These are phyloP conservation scores for Astur gentilis DNA, from an alignment of 2,113 vertebrate species.

Conservation along the genomic window DNA sequence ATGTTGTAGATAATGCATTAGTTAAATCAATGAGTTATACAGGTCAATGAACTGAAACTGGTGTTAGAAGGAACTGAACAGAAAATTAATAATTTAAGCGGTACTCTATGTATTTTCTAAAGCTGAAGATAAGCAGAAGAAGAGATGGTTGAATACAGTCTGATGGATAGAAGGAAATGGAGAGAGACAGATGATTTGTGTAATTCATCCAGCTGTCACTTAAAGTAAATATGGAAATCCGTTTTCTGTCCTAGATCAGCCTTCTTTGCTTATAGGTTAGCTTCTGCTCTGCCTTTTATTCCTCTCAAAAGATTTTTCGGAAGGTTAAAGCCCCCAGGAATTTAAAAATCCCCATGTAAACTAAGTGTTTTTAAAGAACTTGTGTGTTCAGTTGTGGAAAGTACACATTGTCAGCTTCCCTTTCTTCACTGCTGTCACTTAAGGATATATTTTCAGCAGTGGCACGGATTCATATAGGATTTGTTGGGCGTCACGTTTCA, in stretches of 20 bases:
- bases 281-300: conserved; percentile 40
- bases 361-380: not conserved
- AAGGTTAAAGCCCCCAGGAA: not conserved
- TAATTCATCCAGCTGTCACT: conserved; percentile 60
- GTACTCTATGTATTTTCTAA: conserved; percentile 30
- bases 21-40: conserved; percentile 62
- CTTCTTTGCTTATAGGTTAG: not conserved
- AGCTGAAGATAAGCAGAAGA: conserved; percentile 55
- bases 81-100: conserved; percentile 67
- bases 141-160: conserved; percentile 13
- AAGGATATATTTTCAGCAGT: not conserved
- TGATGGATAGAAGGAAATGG: not conserved
- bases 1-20: conserved; percentile 54
- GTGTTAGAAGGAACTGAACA: conserved; percentile 47
- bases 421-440: not conserved
- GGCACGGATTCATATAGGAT: not conserved
- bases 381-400: not conserved
- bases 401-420: not conserved
- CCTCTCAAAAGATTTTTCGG: conserved; percentile 29
- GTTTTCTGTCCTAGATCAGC: conserved; percentile 52
- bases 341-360: not conserved
- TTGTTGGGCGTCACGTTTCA: not conserved
- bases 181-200: conserved; percentile 47
- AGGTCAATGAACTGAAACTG: conserved; percentile 64
- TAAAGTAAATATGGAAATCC: conserved; percentile 63